These are phyloP conservation scores for Clitarchus hookeri DNA, from an alignment of 2,888 invertebrate species.

Conservation along the genomic window DNA sequence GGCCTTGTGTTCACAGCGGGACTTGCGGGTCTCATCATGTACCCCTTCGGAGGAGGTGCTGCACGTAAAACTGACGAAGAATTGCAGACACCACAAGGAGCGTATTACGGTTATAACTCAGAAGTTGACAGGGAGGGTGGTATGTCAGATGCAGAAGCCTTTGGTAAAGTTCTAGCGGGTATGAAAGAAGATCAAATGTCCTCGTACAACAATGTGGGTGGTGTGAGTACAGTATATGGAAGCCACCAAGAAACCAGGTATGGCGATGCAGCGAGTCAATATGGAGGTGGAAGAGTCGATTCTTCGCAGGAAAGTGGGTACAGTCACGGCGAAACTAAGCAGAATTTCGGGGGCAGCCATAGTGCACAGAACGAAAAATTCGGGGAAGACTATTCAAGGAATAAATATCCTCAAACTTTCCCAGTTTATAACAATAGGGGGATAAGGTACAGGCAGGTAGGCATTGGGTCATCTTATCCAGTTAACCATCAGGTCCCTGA, in stretches of 20 bases:
- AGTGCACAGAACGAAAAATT: background rate
- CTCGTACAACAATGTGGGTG: constrained; percentile 44
- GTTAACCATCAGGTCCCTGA: background rate
- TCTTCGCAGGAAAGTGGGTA: background rate
- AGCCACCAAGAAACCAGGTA: constrained; percentile 18
- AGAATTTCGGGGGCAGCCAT: constrained; percentile 17
- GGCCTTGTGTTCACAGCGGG: constrained; percentile 76
- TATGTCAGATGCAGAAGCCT: constrained; percentile 76
- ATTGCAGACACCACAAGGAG: background rate
- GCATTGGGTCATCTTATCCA: background rate
- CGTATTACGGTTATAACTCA: constrained; percentile 65
- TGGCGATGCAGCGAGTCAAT: background rate
- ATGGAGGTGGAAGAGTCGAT: constrained; percentile 6
- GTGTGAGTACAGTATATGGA: constrained; percentile 40
- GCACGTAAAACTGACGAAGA: constrained; percentile 44
- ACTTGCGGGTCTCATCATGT: constrained; percentile 75
- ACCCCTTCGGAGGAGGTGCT: constrained; percentile 69
- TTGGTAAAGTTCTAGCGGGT: constrained; percentile 74
- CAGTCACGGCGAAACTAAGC: background rate
- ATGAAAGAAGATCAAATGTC: constrained; percentile 57
- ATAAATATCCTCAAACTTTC: background rate
- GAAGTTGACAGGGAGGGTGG: constrained; percentile 66
- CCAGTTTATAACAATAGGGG: background rate
- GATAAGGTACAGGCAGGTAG: background rate
- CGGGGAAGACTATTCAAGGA: background rate